These are phyloP conservation scores for Oncopeltus fasciatus DNA, from an alignment of 1,140 invertebrate genomes.

Conservation along the genomic window DNA sequence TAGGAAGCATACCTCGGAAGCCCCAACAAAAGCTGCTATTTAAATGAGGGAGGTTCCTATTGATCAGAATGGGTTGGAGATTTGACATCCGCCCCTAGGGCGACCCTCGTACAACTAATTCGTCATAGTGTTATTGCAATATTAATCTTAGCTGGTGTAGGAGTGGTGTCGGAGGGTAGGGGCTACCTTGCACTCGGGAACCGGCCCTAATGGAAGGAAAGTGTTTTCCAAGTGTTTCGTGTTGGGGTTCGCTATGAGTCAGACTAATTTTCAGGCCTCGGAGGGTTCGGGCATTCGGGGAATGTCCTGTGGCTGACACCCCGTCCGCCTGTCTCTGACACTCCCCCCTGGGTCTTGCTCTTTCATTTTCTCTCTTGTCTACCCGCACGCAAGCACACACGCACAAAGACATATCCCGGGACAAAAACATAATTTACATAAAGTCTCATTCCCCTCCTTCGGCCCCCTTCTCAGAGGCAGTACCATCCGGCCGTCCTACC, in stretches of 20 bases:
- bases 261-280: constrained; percentile 2
- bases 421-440: background rate
- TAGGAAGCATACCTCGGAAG: too few species aligned
- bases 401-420: background rate
- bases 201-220: constrained; percentile 4
- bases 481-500: background rate
- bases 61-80: too few species aligned
- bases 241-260: background rate
- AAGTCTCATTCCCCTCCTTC: background rate
- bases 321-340: background rate
- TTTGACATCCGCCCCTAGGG: background rate
- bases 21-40: too few species aligned
- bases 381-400: background rate
- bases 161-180: background rate
- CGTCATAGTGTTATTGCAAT: background rate
- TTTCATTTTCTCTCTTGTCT: background rate
- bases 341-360: background rate
- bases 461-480: background rate
- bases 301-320: background rate
- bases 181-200: background rate
- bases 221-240: constrained; percentile 2
- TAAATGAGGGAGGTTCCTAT: too few species aligned
- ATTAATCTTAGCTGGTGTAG: background rate
- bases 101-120: background rate
- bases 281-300: background rate